These are phyloP conservation scores for Crotalus horridus DNA, from an alignment of 2,113 vertebrate genomes.

Conservation along the genomic window DNA sequence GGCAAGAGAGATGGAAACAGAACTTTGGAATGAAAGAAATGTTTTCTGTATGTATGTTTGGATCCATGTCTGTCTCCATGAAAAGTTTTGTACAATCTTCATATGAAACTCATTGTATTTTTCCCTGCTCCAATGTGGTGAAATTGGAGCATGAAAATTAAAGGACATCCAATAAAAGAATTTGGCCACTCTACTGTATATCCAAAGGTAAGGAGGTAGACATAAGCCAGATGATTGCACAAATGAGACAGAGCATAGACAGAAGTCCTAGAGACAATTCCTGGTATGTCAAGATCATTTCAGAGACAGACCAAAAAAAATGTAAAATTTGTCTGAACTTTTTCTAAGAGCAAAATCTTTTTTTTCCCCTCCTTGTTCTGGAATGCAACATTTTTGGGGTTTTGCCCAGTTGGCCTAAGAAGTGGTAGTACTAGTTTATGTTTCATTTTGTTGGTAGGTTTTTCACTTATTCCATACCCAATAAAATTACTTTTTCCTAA, in stretches of 20 bases:
- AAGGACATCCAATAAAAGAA: not conserved
- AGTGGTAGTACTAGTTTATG: slow-evolving; percentile 42
- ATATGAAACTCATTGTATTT: not conserved
- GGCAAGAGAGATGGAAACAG: not conserved
- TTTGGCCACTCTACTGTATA: not conserved
- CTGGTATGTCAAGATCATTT: not conserved
- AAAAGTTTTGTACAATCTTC: not conserved
- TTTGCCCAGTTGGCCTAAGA: slow-evolving; percentile 31
- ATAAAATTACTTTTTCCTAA: not conserved
- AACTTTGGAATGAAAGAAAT: not conserved
- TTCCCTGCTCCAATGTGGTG: not conserved
- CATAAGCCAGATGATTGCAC: not conserved
- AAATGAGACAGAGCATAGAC: not conserved
- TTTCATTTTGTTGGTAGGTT: slow-evolving; percentile 25
- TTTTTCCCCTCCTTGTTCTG: not conserved
- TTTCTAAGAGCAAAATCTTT: slow-evolving; percentile 30
- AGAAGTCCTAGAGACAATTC: not conserved
- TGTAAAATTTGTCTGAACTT: not conserved
- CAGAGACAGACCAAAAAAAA: not conserved
- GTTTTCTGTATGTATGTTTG: not conserved
- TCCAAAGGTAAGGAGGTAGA: not conserved
- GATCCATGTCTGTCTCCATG: not conserved
- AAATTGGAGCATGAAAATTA: not conserved
- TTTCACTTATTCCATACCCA: slow-evolving; percentile 32
- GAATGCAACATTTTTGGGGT: not conserved